phyloP scores from a whole-genome alignment of 1,140 invertebrate genomes.

The Trichomalopsis sarcophagae region DNA sequence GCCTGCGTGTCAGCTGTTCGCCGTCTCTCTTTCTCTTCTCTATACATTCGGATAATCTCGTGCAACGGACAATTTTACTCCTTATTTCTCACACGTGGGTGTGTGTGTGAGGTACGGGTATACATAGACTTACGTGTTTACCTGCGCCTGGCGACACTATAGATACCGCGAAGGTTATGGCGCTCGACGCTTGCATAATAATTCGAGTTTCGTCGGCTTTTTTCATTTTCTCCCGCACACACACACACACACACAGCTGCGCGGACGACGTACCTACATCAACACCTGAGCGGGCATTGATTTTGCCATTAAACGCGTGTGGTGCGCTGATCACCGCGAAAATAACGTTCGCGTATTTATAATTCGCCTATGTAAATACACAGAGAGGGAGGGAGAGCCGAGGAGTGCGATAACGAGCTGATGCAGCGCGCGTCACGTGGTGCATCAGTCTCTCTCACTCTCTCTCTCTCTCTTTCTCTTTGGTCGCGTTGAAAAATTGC shows the following conservation, averaged over 20 bases:
- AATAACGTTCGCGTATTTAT: background rate
- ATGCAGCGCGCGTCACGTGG: background rate
- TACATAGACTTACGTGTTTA: background rate
- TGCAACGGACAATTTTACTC: background rate
- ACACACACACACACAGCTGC: no score
- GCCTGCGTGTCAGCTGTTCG: background rate
- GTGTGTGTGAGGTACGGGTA: background rate
- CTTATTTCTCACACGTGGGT: background rate
- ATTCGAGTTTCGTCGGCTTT: background rate
- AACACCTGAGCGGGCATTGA: background rate
- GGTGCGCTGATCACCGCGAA: background rate
- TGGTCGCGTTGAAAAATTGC: background rate
- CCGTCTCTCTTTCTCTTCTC: background rate
- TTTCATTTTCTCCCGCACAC: background rate
- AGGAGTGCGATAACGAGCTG: background rate
- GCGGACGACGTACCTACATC: no score
- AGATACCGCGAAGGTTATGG: background rate
- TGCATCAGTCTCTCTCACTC: background rate
- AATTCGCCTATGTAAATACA: background rate
- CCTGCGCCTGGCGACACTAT: background rate
- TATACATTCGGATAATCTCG: background rate
- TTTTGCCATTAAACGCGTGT: background rate
- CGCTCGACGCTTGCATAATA: background rate
- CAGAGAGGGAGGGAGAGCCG: background rate
- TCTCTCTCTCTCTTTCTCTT: no score